Conservation (phyloP, 2,888 invertebrate species). For the Temnothorax ravouxi region DNA sequence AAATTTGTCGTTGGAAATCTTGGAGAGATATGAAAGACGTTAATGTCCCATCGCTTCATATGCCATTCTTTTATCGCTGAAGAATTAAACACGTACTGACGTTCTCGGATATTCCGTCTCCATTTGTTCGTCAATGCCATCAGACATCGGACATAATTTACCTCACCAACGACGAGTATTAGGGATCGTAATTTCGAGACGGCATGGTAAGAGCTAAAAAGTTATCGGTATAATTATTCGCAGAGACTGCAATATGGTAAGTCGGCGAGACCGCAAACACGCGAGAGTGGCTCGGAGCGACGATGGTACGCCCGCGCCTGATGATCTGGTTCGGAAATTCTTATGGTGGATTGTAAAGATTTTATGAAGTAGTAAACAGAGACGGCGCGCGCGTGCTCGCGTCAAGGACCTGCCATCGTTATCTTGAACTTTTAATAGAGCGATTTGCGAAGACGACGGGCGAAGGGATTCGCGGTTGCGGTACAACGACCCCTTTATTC, state of each 20-base stretch:
- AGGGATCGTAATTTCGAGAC: slow-evolving; percentile 13
- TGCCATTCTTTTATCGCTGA: neutral
- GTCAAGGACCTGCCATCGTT: slow-evolving; percentile 72
- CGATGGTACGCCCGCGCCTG: neutral
- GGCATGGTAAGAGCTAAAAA: slow-evolving; percentile 58
- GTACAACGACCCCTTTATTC: slow-evolving; percentile 61
- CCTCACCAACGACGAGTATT: neutral
- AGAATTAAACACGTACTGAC: slow-evolving; percentile 15
- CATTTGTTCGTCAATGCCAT: neutral
- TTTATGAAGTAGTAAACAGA: slow-evolving; percentile 78
- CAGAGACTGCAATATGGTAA: slow-evolving; percentile 24
- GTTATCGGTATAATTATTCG: slow-evolving; percentile 72
- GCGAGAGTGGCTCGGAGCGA: slow-evolving; percentile 8
- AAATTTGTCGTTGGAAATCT: slow-evolving; percentile 15
- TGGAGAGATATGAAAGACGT: neutral
- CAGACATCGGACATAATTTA: slow-evolving; percentile 18
- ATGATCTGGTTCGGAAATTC: slow-evolving; percentile 39
- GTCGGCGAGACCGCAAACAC: slow-evolving; percentile 37
- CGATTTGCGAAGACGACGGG: slow-evolving; percentile 58
- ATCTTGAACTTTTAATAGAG: slow-evolving; percentile 82
- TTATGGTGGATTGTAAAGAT: slow-evolving; percentile 75
- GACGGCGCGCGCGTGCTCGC: slow-evolving; percentile 73
- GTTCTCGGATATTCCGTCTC: neutral
- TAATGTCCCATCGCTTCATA: neutral
- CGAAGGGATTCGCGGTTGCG: slow-evolving; percentile 42